Conservation (phyloP, 2,797 vertebrate genomes). For the Leucoraja ocellata region DNA sequence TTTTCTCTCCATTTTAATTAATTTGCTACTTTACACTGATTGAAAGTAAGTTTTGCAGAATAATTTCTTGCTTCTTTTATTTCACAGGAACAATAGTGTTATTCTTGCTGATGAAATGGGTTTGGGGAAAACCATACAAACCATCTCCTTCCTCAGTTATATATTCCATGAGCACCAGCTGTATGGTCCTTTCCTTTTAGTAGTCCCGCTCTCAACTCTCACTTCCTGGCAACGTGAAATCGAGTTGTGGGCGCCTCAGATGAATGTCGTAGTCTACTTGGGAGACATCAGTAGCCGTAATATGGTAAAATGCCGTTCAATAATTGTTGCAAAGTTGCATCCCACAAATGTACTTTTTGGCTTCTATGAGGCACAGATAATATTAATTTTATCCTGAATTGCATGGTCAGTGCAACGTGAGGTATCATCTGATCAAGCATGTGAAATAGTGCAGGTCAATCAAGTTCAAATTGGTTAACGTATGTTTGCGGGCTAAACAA, state of each 20-base stretch:
- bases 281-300: constrained; percentile 93
- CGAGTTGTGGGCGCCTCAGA: constrained; percentile 84
- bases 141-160: constrained; percentile 88
- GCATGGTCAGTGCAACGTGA: not conserved
- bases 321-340: not conserved
- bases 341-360: not conserved
- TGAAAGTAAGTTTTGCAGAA: not conserved
- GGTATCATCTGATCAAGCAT: not conserved
- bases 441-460: not conserved
- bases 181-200: constrained; percentile 85
- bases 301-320: constrained; percentile 64
- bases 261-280: constrained; percentile 93
- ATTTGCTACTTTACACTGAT: not conserved
- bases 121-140: constrained; percentile 95
- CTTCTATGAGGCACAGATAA: not conserved
- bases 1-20: not conserved
- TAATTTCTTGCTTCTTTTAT: constrained; percentile 39
- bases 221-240: constrained; percentile 96
- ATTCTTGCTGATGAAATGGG: constrained; percentile 99
- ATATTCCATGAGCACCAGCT: constrained; percentile 87
- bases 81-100: constrained; percentile 80
- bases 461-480: not conserved
- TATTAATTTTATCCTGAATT: not conserved
- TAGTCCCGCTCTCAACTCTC: constrained; percentile 89
- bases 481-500: not conserved